Conservation (phyloP, 2,888 invertebrate species). For the Euspilapteryx auroguttella region DNA sequence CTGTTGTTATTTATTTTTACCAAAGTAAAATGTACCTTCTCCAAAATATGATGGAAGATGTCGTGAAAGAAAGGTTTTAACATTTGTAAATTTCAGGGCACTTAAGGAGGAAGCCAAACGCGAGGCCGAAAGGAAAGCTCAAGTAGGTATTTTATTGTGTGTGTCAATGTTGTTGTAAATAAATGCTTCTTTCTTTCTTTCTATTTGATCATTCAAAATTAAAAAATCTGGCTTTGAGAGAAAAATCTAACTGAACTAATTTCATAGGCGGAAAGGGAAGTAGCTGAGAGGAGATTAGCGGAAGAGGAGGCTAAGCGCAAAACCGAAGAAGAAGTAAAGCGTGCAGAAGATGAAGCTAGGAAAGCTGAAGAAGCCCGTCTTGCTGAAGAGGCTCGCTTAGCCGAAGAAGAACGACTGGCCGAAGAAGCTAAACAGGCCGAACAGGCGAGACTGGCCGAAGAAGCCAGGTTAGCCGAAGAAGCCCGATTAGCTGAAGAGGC, state of each 20-base stretch:
- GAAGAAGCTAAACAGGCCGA: conserved; percentile 31
- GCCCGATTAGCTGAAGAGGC: conserved; percentile 42
- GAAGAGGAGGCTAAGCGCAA: conserved; percentile 58
- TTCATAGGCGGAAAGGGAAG: conserved; percentile 34
- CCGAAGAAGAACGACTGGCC: conserved; percentile 48
- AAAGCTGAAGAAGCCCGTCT: conserved; percentile 22
- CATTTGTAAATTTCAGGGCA: no score
- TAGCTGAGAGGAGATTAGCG: conserved; percentile 46
- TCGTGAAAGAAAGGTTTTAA: no score
- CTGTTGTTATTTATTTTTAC: no score
- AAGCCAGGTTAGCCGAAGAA: conserved; percentile 45
- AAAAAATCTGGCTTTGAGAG: background rate
- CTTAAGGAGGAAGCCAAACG: conserved; percentile 56
- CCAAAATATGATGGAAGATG: no score
- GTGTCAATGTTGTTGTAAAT: no score
- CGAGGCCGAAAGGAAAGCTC: conserved; percentile 47
- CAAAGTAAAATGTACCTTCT: no score
- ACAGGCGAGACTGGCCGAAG: conserved; percentile 33
- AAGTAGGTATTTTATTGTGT: conserved; percentile 26
- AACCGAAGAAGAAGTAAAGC: conserved; percentile 55
- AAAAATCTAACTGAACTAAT: background rate
- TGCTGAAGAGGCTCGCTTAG: conserved; percentile 44
- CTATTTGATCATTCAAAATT: background rate
- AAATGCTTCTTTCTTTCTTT: no score
- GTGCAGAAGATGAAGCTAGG: conserved; percentile 44